Conservation (phyloP, 2,888 invertebrate genomes). For the Campaea margaritaria region DNA sequence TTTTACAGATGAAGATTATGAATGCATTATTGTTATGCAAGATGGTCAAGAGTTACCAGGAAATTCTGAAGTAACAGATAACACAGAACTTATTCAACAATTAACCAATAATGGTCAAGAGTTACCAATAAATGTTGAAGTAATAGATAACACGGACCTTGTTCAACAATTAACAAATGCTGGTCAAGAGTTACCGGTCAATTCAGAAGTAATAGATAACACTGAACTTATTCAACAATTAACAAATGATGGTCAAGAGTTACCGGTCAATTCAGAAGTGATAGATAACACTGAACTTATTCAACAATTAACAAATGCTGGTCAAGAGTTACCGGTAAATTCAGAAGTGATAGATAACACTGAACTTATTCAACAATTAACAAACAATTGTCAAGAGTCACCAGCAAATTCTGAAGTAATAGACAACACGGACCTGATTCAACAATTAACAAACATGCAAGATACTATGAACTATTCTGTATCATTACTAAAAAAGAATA, state of each 20-base stretch:
- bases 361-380: slow-evolving; percentile 11
- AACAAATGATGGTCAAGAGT: slow-evolving; percentile 51
- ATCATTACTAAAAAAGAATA: slow-evolving; percentile 36
- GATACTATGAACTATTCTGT: slow-evolving; percentile 16
- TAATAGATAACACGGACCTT: slow-evolving; percentile 4
- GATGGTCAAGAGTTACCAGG: slow-evolving; percentile 46
- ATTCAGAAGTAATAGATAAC: slow-evolving; percentile 15
- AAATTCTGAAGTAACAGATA: slow-evolving; percentile 19
- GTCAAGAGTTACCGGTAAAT: slow-evolving; percentile 24
- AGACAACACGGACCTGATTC: slow-evolving; percentile 4
- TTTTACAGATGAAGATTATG: slow-evolving; percentile 73
- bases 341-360: slow-evolving; percentile 7
- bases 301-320: too few relatives aligned
- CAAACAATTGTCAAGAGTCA: slow-evolving; percentile 40
- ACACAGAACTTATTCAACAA: slow-evolving; percentile 6
- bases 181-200: slow-evolving; percentile 20
- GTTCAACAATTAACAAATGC: too few relatives aligned
- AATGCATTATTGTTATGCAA: slow-evolving; percentile 78
- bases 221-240: slow-evolving; percentile 8
- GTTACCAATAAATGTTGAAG: slow-evolving; percentile 27
- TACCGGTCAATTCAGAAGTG: slow-evolving; percentile 29
- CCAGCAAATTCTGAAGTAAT: slow-evolving; percentile 29
- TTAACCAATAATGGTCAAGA: slow-evolving; percentile 37
- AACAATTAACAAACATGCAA: slow-evolving; percentile 20
- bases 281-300: slow-evolving; percentile 6